Base-by-base conservation (phyloP, 2,113 vertebrate genomes). In the Ovis canadensis region DNA sequence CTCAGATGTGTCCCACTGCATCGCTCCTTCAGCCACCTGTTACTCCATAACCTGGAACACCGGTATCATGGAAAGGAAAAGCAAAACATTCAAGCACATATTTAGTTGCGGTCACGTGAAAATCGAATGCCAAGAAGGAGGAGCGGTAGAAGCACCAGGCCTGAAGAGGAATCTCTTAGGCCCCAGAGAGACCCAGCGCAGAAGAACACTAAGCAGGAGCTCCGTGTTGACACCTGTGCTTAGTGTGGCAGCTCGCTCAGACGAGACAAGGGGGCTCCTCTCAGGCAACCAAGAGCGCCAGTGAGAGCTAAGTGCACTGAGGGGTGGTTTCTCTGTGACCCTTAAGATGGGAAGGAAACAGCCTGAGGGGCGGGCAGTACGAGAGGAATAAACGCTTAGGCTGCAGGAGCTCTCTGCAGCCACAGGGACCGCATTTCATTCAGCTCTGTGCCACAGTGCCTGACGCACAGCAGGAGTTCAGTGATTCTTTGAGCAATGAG, bases 281-380 rank as follows among this genome's bases (percentile, higher is more conserved):
- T 92, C 86, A 21, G 64, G 43, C 67, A 97, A 16, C 95, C 83
- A 15, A 91, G 45, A 71, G 67, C 78, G 14, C 88, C 96, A 82
- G 81, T 97, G 96, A 96, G 97, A 91, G 92, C 80, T 94, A 87
- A 97, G 94, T 97, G 97, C 93, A 87, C 83, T 92, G 55, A 74
- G 84, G 31, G 50, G 60, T 94, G 81, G 36, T 29, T 95, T 92
- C 89, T 93, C 86, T 62, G 81, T n/a, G 54, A 95, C 81, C 43
- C 55, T 95, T 54, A 87, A 59, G 82, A 88, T 45, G 85, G n/a
- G 80, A 82, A 93, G 94, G 93, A 95, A 54, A 48, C 80, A 60
- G 33, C 27, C 29, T 52, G 94, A 91, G 93, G 94, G 50, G 60
- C 62, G 43, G 25, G 4, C 81, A 48, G 0, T n/a, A 55, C 59